phyloP scores from a whole-genome alignment of 2,113 vertebrate species.

The Calonectris borealis region DNA sequence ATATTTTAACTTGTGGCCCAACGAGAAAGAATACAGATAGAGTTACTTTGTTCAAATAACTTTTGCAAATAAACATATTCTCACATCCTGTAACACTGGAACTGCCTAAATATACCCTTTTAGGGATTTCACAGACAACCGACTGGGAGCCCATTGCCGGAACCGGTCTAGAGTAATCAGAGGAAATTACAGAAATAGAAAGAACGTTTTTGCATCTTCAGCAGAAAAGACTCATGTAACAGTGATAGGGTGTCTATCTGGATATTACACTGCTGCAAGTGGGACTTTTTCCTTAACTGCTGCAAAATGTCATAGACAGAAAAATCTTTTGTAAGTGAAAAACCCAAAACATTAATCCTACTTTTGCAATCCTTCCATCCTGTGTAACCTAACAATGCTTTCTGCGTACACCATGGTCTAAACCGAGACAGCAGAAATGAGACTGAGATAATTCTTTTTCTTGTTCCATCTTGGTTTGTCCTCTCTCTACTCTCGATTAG shows the following conservation, averaged over 20 bases:
- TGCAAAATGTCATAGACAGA: constrained; percentile 24
- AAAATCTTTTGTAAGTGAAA: constrained; percentile 16
- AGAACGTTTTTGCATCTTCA: background rate
- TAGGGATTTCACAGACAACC: background rate
- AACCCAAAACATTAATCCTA: background rate
- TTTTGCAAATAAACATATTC: background rate
- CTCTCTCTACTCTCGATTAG: background rate
- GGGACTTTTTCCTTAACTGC: background rate
- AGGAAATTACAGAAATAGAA: background rate
- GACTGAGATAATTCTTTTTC: background rate
- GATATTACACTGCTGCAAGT: background rate
- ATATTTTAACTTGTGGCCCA: background rate
- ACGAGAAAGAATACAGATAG: background rate
- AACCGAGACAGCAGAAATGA: background rate
- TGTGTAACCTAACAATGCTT: background rate
- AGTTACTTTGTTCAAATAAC: background rate
- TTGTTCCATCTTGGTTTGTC: background rate
- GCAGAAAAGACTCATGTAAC: background rate
- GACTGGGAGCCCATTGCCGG: background rate
- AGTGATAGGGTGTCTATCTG: background rate
- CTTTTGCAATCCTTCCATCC: constrained; percentile 19
- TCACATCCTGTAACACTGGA: background rate
- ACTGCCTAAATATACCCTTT: background rate
- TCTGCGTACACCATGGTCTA: background rate
- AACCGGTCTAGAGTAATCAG: background rate